These are phyloP conservation scores for Tretioscincus oriximinensis DNA, from an alignment of 2,113 vertebrate species.

Conservation along the genomic window DNA sequence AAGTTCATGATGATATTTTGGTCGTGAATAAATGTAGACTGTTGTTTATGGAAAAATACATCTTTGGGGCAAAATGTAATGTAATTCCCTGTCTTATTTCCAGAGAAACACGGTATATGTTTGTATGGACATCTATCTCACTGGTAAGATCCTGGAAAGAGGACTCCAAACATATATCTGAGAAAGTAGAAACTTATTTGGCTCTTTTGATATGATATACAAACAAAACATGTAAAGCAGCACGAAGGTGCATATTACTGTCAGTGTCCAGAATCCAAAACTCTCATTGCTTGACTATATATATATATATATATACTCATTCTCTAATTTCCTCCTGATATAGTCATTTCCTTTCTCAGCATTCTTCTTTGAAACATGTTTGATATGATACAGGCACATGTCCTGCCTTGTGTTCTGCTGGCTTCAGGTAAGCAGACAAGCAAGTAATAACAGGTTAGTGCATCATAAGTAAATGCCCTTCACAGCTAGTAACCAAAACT, in stretches of 20 bases:
- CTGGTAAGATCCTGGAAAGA: not conserved
- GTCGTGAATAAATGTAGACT: too few relatives aligned
- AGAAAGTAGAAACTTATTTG: not conserved
- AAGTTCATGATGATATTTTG: too few relatives aligned
- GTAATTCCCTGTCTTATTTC: too few relatives aligned
- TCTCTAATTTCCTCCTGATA: not conserved
- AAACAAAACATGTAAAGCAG: not conserved
- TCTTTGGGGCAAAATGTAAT: too few relatives aligned
- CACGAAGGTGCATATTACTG: not conserved
- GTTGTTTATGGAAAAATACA: too few relatives aligned
- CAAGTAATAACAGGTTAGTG: constrained; percentile 9
- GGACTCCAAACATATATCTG: not conserved
- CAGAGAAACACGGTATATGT: not conserved
- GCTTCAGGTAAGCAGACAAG: not conserved
- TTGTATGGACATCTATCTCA: not conserved
- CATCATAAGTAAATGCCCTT: not conserved
- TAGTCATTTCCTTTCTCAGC: not conserved
- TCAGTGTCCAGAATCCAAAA: not conserved
- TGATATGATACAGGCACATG: not conserved
- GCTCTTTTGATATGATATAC: not conserved
- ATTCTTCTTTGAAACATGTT: not conserved
- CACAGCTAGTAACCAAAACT: not conserved
- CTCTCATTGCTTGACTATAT: too few relatives aligned
- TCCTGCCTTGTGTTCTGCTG: not conserved
- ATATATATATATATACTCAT: not conserved